Evolutionary conservation across 2,888 invertebrate species (phyloP).

Genomic region (Cheilosia vernalis): DNA sequence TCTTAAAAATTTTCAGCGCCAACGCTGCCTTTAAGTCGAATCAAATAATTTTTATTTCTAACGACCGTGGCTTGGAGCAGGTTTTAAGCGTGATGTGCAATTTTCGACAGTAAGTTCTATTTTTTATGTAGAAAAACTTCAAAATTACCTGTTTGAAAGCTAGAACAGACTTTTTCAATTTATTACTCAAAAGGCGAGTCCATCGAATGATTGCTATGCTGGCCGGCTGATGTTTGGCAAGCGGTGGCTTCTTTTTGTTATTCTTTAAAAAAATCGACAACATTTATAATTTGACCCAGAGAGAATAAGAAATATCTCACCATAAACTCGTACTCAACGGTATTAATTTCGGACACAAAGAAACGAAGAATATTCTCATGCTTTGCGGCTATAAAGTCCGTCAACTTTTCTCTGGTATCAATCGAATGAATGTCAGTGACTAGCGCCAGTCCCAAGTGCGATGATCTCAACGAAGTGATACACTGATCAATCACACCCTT

Average conservation of each 20-base stretch:
- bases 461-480: constrained; percentile 90
- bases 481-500: constrained; percentile 93
- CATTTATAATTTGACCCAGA: neutral
- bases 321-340: constrained; percentile 88
- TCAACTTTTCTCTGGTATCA: constrained; percentile 89
- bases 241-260: constrained; percentile 80
- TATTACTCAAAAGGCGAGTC: constrained; percentile 91
- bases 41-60: neutral
- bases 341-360: constrained; percentile 92
- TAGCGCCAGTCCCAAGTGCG: constrained; percentile 92
- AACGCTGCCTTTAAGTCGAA: neutral
- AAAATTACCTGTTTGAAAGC: constrained; percentile 88
- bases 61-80: too few species aligned
- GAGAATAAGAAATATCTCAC: constrained; percentile 83
- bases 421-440: constrained; percentile 91
- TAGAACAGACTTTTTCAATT: constrained; percentile 91
- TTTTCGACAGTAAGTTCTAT: too few species aligned
- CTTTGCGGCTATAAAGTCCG: constrained; percentile 89
- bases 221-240: constrained; percentile 90
- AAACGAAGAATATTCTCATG: constrained; percentile 93
- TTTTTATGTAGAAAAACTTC: too few species aligned
- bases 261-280: constrained; percentile 66
- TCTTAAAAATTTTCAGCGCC: too few species aligned
- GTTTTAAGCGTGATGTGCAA: neutral
- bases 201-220: constrained; percentile 94